A percentile compares a stretch with the other conserved stretches of the same genome.
Evolutionary conservation across 2,797 vertebrate species (phyloP).

Genomic region (Momotus momota): DNA sequence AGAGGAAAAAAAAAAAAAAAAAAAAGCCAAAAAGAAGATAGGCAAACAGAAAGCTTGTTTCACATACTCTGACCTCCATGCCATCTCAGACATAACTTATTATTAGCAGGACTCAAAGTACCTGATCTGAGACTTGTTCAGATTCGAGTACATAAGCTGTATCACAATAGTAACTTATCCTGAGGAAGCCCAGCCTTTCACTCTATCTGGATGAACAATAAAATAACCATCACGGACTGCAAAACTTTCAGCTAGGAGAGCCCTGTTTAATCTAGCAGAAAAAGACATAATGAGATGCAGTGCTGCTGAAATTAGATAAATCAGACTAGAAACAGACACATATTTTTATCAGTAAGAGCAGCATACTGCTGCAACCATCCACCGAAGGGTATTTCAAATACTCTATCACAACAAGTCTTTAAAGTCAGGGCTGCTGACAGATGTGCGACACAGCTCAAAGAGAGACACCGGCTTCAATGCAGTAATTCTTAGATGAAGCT

Average conservation of each 20-base stretch:
- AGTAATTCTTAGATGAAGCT: background rate
- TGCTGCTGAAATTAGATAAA: slow-evolving; percentile 19
- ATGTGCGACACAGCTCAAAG: background rate
- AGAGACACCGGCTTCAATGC: background rate
- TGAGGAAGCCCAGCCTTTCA: background rate
- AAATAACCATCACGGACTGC: background rate
- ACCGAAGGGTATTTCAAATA: background rate
- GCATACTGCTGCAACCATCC: background rate
- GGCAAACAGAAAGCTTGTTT: background rate
- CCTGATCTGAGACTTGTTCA: background rate
- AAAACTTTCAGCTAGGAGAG: slow-evolving; percentile 29
- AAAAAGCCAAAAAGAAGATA: background rate
- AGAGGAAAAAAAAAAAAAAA: background rate
- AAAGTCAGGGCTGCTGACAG: background rate
- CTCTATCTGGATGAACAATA: background rate
- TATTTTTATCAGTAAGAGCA: background rate
- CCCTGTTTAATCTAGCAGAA: slow-evolving; percentile 17
- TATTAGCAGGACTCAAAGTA: background rate
- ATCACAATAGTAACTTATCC: background rate
- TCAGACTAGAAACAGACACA: slow-evolving; percentile 6
- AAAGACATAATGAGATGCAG: slow-evolving; percentile 27
- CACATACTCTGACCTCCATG: background rate
- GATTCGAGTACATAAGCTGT: background rate
- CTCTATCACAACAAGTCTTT: background rate
- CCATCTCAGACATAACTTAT: background rate